Percentiles rank a stretch among this genome's conserved stretches.
Conservation (phyloP, 2,113 vertebrate genomes). For the Pavo muticus region DNA sequence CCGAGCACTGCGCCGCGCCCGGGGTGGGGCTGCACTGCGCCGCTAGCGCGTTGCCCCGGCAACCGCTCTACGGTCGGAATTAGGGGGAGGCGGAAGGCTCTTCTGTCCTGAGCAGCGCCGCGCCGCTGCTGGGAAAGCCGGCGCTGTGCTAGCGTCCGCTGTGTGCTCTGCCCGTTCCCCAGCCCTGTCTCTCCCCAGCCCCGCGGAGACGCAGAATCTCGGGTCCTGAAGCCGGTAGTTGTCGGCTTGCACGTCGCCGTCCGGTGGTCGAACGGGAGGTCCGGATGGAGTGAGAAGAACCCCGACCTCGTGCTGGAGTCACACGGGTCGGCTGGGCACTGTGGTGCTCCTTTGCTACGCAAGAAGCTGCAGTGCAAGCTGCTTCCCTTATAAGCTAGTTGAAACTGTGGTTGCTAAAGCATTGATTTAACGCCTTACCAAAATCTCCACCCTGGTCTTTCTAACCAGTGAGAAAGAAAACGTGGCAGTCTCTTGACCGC, state of each 20-base stretch:
- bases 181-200: neutral
- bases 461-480: fast-evolving
- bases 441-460: fast-evolving
- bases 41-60: fast-evolving
- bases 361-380: fast-evolving
- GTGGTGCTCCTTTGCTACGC: fast-evolving
- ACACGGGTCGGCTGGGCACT: fast-evolving
- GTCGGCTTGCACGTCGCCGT: fast-evolving
- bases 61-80: too few relatives aligned
- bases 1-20: neutral
- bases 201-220: neutral
- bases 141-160: too few relatives aligned
- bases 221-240: fast-evolving
- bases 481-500: fast-evolving
- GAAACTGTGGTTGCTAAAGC: fast-evolving
- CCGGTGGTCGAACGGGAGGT: neutral
- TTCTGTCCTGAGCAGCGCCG: neutral
- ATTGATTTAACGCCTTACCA: neutral
- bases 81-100: neutral
- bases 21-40: too few relatives aligned
- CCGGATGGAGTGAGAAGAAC: neutral
- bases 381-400: fast-evolving
- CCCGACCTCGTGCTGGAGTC: neutral
- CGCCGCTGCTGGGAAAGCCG: fast-evolving
- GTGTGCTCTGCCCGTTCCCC: neutral